Evolutionary conservation across 2,113 vertebrate genomes (phyloP).

Genomic region (Coracopsis vasa): DNA sequence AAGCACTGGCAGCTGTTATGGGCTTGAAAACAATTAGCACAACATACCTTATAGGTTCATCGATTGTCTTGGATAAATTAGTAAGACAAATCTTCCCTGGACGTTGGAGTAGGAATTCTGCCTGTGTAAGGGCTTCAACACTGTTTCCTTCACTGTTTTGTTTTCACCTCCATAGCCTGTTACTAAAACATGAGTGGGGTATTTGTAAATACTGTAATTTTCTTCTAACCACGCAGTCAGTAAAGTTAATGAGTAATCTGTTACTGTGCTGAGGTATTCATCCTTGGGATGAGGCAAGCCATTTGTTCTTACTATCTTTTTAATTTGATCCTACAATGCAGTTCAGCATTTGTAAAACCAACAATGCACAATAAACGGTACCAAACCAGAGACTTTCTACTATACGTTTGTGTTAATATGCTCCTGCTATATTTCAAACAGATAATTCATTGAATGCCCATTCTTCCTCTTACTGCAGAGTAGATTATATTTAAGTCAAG

Average conservation of each 20-base stretch:
- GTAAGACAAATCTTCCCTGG: neutral
- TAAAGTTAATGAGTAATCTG: neutral
- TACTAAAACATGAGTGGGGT: neutral
- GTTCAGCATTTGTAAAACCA: neutral
- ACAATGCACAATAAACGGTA: neutral
- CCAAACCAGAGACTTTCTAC: conserved; percentile 25
- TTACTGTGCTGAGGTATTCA: neutral
- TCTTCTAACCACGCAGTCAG: neutral
- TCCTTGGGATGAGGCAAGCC: neutral
- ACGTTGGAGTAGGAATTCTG: neutral
- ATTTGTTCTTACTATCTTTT: neutral
- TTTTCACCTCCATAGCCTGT: neutral
- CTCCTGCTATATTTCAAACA: conserved; percentile 74
- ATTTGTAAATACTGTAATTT: conserved; percentile 5
- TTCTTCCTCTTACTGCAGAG: conserved; percentile 77
- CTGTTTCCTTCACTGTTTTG: neutral
- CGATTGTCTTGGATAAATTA: neutral
- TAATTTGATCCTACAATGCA: neutral
- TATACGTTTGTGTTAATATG: conserved; percentile 63
- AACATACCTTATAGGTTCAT: neutral
- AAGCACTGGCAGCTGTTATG: neutral
- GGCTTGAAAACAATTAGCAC: conserved; percentile 22
- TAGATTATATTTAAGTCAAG: conserved; percentile 89
- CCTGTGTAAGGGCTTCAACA: neutral
- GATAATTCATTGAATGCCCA: conserved; percentile 81